Evolutionary conservation across 2,797 vertebrate species (phyloP).

Genomic region (Falco biarmicus): DNA sequence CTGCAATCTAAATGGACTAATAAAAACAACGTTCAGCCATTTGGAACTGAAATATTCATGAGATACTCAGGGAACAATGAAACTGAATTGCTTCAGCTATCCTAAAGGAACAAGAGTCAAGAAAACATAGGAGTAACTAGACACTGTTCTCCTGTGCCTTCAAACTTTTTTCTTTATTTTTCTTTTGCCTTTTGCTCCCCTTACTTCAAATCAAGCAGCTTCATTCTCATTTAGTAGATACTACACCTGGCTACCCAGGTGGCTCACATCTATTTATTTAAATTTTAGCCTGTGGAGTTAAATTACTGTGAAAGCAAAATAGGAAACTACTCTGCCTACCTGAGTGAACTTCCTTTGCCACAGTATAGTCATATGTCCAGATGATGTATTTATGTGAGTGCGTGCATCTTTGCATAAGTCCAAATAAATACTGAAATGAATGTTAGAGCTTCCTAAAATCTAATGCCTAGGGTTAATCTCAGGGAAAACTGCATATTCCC

Average conservation of each 20-base stretch:
- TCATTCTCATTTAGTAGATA: conserved; percentile 34
- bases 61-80: conserved; percentile 75
- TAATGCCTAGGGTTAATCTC: neutral
- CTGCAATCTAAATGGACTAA: conserved; percentile 71
- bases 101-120: conserved; percentile 71
- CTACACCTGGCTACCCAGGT: conserved; percentile 16
- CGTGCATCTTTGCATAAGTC: neutral
- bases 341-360: neutral
- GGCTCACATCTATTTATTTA: neutral
- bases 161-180: conserved; percentile 49
- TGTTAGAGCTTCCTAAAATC: neutral
- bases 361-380: neutral
- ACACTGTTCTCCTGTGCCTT: conserved; percentile 56
- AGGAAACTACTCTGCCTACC: neutral
- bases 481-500: neutral
- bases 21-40: conserved; percentile 73
- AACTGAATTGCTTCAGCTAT: conserved; percentile 71
- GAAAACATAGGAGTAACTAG: conserved; percentile 62
- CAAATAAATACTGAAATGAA: neutral
- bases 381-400: neutral
- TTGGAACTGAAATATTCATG: conserved; percentile 81
- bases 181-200: neutral
- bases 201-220: conserved; percentile 51
- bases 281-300: neutral
- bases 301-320: neutral